A percentile compares a stretch with the other conserved stretches of the same genome.
phyloP scores from a whole-genome alignment of 2,888 invertebrate genomes.

The Pecten maximus region DNA sequence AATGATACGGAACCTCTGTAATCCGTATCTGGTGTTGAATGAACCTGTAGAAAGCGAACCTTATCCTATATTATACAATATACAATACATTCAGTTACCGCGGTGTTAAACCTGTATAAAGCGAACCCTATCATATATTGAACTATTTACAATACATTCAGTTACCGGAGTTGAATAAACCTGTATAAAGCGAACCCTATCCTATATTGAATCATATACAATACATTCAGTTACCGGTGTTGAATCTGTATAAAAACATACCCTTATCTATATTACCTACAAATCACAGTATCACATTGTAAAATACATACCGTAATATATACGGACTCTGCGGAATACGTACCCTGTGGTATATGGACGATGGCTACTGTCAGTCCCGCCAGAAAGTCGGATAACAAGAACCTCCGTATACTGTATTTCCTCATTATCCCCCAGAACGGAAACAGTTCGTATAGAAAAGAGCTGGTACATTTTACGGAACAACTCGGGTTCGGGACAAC shows the following conservation, averaged over 20 bases:
- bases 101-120: no score
- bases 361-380: slow-evolving; percentile 92
- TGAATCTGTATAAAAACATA: slow-evolving; percentile 82
- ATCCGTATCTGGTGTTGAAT: neutral
- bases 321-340: slow-evolving; percentile 33
- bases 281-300: no score
- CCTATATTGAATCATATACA: slow-evolving; percentile 84
- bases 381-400: slow-evolving; percentile 89
- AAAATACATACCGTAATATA: no score
- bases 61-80: no score
- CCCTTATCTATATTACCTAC: no score
- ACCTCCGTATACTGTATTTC: slow-evolving; percentile 77
- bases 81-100: no score
- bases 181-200: no score
- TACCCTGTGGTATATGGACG: slow-evolving; percentile 82
- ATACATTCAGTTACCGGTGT: slow-evolving; percentile 93
- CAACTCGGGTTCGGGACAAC: slow-evolving; percentile 63
- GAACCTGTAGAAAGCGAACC: no score
- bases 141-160: slow-evolving; percentile 89
- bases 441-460: slow-evolving; percentile 70
- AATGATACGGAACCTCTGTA: no score
- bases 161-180: slow-evolving; percentile 88
- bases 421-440: slow-evolving; percentile 79
- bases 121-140: slow-evolving; percentile 82
- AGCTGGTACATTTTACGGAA: slow-evolving; percentile 64